A percentile compares a stretch with the other conserved stretches of the same genome.
These are phyloP conservation scores for Eupithecia vulgata DNA, from an alignment of 2,888 invertebrate species.

Conservation along the genomic window DNA sequence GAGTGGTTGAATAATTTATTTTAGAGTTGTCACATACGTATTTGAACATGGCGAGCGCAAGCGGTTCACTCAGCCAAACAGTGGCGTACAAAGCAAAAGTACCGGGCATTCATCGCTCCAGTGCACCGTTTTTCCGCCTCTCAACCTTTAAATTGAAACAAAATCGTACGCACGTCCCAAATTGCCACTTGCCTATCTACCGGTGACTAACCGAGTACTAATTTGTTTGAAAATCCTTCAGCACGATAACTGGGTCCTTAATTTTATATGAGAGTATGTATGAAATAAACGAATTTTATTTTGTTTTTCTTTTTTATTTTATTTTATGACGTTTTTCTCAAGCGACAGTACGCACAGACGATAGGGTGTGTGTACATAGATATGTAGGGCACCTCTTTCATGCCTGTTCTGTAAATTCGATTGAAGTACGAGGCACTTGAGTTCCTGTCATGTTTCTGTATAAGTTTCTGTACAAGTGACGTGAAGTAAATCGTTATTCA, in stretches of 20 bases:
- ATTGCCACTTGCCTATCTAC: conserved; percentile 48
- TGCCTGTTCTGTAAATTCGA: conserved; percentile 28
- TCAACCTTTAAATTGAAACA: conserved; percentile 75
- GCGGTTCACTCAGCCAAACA: conserved; percentile 68
- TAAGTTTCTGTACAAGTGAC: conserved; percentile 48
- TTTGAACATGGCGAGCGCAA: conserved; percentile 47
- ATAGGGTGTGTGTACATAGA: not conserved
- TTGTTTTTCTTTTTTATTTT: too few relatives aligned
- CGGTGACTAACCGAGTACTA: conserved; percentile 7
- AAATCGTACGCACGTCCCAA: conserved; percentile 62
- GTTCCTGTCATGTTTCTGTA: conserved; percentile 33
- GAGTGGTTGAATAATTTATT: conserved; percentile 55
- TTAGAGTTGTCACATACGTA: conserved; percentile 51
- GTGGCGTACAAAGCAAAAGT: conserved; percentile 69
- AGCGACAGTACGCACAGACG: not conserved
- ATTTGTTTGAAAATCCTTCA: not conserved
- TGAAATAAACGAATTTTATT: too few relatives aligned
- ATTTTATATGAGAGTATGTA: too few relatives aligned
- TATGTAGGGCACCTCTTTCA: conserved; percentile 16
- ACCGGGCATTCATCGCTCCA: conserved; percentile 66
- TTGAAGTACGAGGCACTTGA: conserved; percentile 32
- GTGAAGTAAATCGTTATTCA: conserved; percentile 60
- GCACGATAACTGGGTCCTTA: not conserved
- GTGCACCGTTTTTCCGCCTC: conserved; percentile 70
- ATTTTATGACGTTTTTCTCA: not conserved